Base-by-base conservation (phyloP, 1,140 invertebrate species). In the Papilio polytes region DNA sequence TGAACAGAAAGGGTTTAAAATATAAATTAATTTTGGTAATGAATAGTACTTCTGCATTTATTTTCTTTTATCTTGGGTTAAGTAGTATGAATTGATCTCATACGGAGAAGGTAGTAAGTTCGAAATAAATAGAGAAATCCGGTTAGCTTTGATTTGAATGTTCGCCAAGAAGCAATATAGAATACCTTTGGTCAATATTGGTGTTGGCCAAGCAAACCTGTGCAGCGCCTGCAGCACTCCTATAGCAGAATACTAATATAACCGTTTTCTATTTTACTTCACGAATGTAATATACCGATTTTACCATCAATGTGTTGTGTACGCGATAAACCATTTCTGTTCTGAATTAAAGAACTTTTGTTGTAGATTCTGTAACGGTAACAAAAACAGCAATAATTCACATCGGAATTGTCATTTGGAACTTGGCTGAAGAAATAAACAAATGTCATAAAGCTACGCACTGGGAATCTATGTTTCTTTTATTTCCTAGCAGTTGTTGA, bases 381-480 rank as follows among this genome's bases (percentile, higher is more conserved):
- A 63, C 59, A 70, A 70, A 31, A 31, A 70, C 26, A 6, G 22
- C 63, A 31, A 70, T 70, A 70, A 70, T 36, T 70, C 63, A 70
- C 22, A 70, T 70, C 13, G 12, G 12, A 6, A 15, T 70, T 70
- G 12, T 0, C 26, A 8, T 63, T 63, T 26, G 59, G 22, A 63
- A 63, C 20, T 8, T 63, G 22, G 20, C 22, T 63, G 10, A 63
- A 15, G 20, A 13, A 31, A 63, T 63, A 63, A 26, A 63, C 59
- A 63, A 63, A 63, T 10, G 12, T 63, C 18, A 31, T 63, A 6
- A 15, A 13, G 3, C 22, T 63, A 26, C 59, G 53, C 53, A 56
- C 53, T 41, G 36, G 36, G 8, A 41, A 41, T 41, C 6, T 41
- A 8, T 41, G 0, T 41, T n/a, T n/a, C n/a, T n/a, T 41, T 41